Conservation (phyloP, 2,888 invertebrate genomes). For the Heliconius ismenius region DNA sequence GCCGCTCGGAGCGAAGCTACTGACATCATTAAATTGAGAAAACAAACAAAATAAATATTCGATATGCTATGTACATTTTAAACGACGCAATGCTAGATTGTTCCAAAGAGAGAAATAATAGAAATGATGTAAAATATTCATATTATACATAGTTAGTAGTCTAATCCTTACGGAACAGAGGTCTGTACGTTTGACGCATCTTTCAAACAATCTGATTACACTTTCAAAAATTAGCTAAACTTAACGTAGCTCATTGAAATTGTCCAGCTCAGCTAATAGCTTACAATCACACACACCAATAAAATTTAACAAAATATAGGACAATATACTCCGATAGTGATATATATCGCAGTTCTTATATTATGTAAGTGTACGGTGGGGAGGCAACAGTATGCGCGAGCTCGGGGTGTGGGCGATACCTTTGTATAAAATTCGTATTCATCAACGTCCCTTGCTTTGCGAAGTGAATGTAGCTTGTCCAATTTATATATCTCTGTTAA, state of each 20-base stretch:
- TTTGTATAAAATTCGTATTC: slow-evolving; percentile 41
- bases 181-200: slow-evolving; percentile 17
- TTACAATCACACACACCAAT: slow-evolving; percentile 74
- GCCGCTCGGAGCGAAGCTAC: slow-evolving; percentile 47
- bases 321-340: slow-evolving; percentile 73
- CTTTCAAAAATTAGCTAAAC: slow-evolving; percentile 23
- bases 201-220: slow-evolving; percentile 25
- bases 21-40: not conserved
- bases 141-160: slow-evolving; percentile 2
- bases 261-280: slow-evolving; percentile 65
- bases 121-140: not conserved
- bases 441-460: not conserved
- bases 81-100: slow-evolving; percentile 18
- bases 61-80: slow-evolving; percentile 33
- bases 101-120: slow-evolving; percentile 17
- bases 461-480: not conserved
- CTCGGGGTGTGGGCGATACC: slow-evolving; percentile 45
- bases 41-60: slow-evolving; percentile 18
- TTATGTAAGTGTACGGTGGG: slow-evolving; percentile 66
- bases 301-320: slow-evolving; percentile 81
- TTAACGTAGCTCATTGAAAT: slow-evolving; percentile 22
- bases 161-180: not conserved
- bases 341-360: slow-evolving; percentile 72
- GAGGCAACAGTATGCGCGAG: slow-evolving; percentile 75
- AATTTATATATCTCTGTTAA: not conserved